Conservation (phyloP, 2,113 vertebrate genomes). For the Nannobrachium achirus region DNA sequence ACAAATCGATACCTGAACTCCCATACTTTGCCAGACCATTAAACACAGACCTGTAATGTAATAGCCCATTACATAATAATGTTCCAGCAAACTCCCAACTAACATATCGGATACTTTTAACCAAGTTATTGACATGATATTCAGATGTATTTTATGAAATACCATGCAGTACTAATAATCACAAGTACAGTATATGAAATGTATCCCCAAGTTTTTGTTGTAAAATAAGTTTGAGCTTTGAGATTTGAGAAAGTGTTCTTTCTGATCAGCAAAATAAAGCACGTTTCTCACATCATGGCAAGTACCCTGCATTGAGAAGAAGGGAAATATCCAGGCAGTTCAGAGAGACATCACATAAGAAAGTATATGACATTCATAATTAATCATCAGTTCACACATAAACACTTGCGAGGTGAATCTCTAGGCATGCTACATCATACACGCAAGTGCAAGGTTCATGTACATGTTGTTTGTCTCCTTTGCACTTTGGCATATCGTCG, state of each 20-base stretch:
- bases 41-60: too few relatives aligned
- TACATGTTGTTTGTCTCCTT: neutral
- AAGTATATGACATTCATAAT: constrained; percentile 65
- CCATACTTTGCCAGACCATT: too few relatives aligned
- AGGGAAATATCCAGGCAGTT: constrained; percentile 47
- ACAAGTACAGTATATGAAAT: too few relatives aligned
- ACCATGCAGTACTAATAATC: too few relatives aligned
- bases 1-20: too few relatives aligned
- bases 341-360: constrained; percentile 51
- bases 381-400: constrained; percentile 52
- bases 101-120: too few relatives aligned
- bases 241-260: constrained; percentile 1
- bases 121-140: too few relatives aligned
- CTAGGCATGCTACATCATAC: constrained; percentile 32
- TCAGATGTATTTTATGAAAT: too few relatives aligned
- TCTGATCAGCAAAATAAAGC: constrained; percentile 3
- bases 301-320: constrained; percentile 8
- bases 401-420: constrained; percentile 36
- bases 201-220: neutral
- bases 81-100: too few relatives aligned
- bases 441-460: neutral
- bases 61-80: too few relatives aligned
- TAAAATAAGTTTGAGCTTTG: neutral
- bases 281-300: constrained; percentile 22
- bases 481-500: neutral